A percentile compares a stretch with the other conserved stretches of the same genome.
These are phyloP conservation scores for Sciurus vulgaris DNA, from an alignment of 2,797 vertebrate species.

Conservation along the genomic window DNA sequence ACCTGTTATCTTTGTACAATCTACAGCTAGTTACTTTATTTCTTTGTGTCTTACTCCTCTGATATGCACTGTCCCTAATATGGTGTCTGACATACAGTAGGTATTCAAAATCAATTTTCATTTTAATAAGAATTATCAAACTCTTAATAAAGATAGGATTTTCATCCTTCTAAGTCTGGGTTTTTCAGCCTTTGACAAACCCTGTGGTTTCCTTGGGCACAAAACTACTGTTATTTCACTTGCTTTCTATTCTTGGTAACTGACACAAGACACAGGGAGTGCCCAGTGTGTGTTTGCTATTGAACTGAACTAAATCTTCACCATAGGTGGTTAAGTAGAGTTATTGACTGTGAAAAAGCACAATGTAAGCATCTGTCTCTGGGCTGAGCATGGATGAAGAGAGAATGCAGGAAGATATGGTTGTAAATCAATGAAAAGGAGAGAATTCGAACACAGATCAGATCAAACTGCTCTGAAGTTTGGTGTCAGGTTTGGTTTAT, in stretches of 20 bases:
- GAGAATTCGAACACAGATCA: neutral
- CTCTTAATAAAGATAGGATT: neutral
- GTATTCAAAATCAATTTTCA: constrained; percentile 25
- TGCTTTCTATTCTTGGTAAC: neutral
- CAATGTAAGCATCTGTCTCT: neutral
- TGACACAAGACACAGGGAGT: neutral
- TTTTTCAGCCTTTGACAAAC: neutral
- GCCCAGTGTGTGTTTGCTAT: neutral
- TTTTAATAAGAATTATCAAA: neutral
- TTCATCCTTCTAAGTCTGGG: neutral
- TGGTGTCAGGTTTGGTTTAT: neutral
- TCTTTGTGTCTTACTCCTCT: neutral
- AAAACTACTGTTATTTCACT: neutral
- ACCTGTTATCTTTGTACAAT: neutral
- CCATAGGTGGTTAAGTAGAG: neutral
- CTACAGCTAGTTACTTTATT: neutral
- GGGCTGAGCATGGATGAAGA: neutral
- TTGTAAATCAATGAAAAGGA: neutral
- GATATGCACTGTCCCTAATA: neutral
- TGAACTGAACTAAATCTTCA: constrained; percentile 7
- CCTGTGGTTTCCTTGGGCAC: neutral
- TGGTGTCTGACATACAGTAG: neutral
- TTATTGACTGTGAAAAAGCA: neutral
- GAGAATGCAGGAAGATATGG: neutral
- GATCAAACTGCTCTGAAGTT: neutral